Conservation (phyloP, 2,113 vertebrate species). For the Calyptommatus sinebrachiatus region DNA sequence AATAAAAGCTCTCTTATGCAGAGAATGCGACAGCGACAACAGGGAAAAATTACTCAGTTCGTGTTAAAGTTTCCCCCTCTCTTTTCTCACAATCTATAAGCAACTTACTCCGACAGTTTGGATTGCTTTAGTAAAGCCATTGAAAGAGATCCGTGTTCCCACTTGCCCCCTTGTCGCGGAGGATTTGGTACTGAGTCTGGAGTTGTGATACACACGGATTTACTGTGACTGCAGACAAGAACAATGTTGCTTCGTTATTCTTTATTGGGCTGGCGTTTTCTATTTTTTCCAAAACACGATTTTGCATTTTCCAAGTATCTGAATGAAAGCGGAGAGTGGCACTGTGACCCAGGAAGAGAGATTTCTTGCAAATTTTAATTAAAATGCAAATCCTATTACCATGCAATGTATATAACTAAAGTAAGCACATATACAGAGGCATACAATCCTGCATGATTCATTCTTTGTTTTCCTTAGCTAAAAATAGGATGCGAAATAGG, state of each 20-base stretch:
- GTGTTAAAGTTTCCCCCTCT: slow-evolving; percentile 28
- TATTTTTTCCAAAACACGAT: slow-evolving; percentile 56
- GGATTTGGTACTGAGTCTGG: slow-evolving; percentile 41
- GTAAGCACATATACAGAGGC: too few species aligned
- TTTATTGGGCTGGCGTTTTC: slow-evolving; percentile 47
- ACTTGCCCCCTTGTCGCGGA: slow-evolving; percentile 17
- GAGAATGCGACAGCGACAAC: not conserved
- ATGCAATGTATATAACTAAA: slow-evolving; percentile 42
- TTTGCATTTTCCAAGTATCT: slow-evolving; percentile 53
- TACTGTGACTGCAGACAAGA: slow-evolving; percentile 51
- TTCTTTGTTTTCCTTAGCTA: slow-evolving; percentile 12
- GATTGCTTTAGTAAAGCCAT: slow-evolving; percentile 34
- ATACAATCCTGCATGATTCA: not conserved
- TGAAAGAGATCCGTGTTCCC: slow-evolving; percentile 21
- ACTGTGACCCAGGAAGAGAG: slow-evolving; percentile 38
- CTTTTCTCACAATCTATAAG: not conserved
- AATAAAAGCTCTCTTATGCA: slow-evolving; percentile 11
- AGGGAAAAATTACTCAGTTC: not conserved
- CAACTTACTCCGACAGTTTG: slow-evolving; percentile 31
- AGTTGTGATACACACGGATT: slow-evolving; percentile 57
- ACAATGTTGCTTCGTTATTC: slow-evolving; percentile 47
- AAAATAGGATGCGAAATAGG: not conserved
- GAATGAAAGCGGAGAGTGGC: slow-evolving; percentile 59
- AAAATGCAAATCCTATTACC: slow-evolving; percentile 55
- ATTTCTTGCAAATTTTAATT: slow-evolving; percentile 62